A percentile compares a stretch with the other conserved stretches of the same genome.
Conservation (phyloP, 2,888 invertebrate species). For the Synanthedon myopaeformis region DNA sequence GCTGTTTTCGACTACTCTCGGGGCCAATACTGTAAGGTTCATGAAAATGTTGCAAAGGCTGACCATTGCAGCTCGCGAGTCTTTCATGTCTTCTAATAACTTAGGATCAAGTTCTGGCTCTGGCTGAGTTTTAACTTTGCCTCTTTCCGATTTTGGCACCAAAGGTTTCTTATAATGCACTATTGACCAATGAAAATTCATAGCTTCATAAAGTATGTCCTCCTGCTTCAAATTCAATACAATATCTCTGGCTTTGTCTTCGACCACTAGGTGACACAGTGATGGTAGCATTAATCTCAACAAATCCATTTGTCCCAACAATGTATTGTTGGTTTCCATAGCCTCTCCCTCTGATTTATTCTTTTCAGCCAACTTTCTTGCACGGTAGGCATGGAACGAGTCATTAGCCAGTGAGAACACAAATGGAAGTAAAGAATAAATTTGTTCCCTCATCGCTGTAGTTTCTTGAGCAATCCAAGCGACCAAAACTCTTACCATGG, state of each 20-base stretch:
- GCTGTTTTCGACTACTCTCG: constrained; percentile 84
- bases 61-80: constrained; percentile 86
- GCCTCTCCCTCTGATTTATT: constrained; percentile 70
- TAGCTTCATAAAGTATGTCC: constrained; percentile 81
- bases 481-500: constrained; percentile 84
- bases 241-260: constrained; percentile 87
- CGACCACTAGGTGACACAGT: constrained; percentile 90
- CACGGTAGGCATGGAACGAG: constrained; percentile 80
- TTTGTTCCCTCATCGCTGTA: constrained; percentile 85
- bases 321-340: constrained; percentile 49
- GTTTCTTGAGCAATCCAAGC: constrained; percentile 95
- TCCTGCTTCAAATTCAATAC: constrained; percentile 83
- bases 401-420: constrained; percentile 85
- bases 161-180: constrained; percentile 87
- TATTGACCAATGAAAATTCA: constrained; percentile 88
- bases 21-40: constrained; percentile 91
- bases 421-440: constrained; percentile 85
- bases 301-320: constrained; percentile 76
- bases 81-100: constrained; percentile 84
- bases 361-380: constrained; percentile 77
- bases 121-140: constrained; percentile 80
- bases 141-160: constrained; percentile 82
- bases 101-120: constrained; percentile 81
- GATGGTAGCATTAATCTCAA: constrained; percentile 88
- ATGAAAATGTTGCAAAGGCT: constrained; percentile 92